phyloP scores from a whole-genome alignment of 2,113 vertebrate genomes.

The Pseudopipra pipra region DNA sequence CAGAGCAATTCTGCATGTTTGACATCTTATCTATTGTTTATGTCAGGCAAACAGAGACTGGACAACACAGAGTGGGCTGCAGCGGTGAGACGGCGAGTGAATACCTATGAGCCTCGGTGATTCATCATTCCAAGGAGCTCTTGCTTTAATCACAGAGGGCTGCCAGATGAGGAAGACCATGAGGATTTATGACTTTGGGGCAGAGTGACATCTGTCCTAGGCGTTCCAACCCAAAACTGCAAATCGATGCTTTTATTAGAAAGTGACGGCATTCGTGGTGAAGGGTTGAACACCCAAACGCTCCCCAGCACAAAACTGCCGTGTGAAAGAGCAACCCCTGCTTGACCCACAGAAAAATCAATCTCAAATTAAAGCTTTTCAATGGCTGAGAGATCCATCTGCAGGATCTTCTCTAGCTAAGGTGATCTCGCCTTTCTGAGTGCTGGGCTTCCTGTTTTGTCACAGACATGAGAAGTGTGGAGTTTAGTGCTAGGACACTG shows the following conservation, averaged over 20 bases:
- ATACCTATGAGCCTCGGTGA: conserved; percentile 45
- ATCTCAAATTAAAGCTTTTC: neutral
- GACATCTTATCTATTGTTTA: conserved; percentile 55
- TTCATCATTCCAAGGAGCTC: conserved; percentile 37
- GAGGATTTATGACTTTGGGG: conserved; percentile 56
- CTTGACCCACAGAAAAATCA: neutral
- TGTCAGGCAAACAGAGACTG: conserved; percentile 35
- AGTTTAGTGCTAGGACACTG: neutral
- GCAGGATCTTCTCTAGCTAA: neutral
- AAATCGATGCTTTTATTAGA: conserved; percentile 47
- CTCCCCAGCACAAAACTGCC: neutral
- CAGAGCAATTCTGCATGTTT: conserved; percentile 19
- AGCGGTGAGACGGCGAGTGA: neutral
- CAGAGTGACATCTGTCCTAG: conserved; percentile 61
- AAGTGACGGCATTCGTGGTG: neutral
- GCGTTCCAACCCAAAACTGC: neutral
- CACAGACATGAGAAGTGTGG: neutral
- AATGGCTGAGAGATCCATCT: neutral
- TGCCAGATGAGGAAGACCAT: conserved; percentile 55
- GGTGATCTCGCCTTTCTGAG: neutral
- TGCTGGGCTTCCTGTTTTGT: neutral
- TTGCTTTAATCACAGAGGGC: conserved; percentile 54
- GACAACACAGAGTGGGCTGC: conserved; percentile 34
- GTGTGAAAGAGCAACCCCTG: neutral
- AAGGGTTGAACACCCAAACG: neutral